phyloP scores from a whole-genome alignment of 2,113 vertebrate species.

The Aptenodytes forsteri region DNA sequence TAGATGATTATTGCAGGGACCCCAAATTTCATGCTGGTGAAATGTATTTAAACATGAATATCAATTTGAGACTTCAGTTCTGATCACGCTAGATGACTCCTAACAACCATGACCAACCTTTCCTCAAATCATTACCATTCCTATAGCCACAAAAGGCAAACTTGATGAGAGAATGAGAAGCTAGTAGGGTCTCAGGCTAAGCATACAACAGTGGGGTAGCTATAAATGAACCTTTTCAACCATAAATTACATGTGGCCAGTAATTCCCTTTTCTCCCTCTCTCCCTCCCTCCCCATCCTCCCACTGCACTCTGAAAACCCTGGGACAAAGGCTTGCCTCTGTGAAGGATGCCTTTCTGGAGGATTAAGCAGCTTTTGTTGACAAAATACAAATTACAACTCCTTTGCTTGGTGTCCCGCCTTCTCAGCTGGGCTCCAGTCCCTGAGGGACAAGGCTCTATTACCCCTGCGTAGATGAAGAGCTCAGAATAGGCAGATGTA shows the following conservation, averaged over 20 bases:
- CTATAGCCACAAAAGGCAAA: slow-evolving; percentile 69
- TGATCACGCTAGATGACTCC: slow-evolving; percentile 71
- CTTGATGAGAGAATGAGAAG: slow-evolving; percentile 69
- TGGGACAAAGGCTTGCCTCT: slow-evolving; percentile 74
- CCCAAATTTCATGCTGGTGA: slow-evolving; percentile 30
- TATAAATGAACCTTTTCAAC: slow-evolving; percentile 78
- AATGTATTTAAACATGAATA: slow-evolving; percentile 53
- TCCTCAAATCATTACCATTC: slow-evolving; percentile 60
- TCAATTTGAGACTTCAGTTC: slow-evolving; percentile 54
- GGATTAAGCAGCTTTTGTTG: slow-evolving; percentile 85
- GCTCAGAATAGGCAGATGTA: slow-evolving; percentile 66
- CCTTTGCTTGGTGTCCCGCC: slow-evolving; percentile 71
- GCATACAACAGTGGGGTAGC: slow-evolving; percentile 73
- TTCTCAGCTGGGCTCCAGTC: slow-evolving; percentile 72
- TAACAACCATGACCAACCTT: slow-evolving; percentile 74
- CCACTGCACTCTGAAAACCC: slow-evolving; percentile 64
- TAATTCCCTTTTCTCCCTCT: slow-evolving; percentile 69
- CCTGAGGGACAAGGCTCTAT: slow-evolving; percentile 60
- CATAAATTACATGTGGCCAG: slow-evolving; percentile 77
- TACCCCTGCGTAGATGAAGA: slow-evolving; percentile 64
- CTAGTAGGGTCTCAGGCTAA: slow-evolving; percentile 68
- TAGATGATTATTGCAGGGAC: background rate
- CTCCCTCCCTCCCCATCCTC: slow-evolving; percentile 30
- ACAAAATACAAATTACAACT: slow-evolving; percentile 85
- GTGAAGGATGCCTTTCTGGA: slow-evolving; percentile 77